phyloP scores from a whole-genome alignment of 2,797 vertebrate species.

The Microctenopoma steveboyesi region DNA sequence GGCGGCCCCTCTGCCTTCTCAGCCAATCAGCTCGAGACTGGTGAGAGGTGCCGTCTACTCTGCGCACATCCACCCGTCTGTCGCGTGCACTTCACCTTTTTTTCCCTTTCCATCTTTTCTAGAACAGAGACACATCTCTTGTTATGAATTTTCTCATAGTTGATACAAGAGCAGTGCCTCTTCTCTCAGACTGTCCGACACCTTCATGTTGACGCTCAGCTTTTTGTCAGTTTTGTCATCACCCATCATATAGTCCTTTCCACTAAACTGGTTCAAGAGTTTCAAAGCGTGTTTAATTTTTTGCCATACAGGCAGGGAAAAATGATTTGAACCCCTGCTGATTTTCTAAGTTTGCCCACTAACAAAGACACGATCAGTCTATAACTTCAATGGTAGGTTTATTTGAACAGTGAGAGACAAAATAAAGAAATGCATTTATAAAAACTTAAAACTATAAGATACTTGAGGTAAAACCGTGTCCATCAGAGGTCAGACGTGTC shows the following conservation, averaged over 20 bases:
- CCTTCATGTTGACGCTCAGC: constrained; percentile 4
- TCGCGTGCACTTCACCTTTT: constrained; percentile 26
- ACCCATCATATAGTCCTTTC: not conserved
- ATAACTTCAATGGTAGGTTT: too few species aligned
- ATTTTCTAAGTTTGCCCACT: too few species aligned
- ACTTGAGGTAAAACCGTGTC: too few species aligned
- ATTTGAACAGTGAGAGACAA: too few species aligned
- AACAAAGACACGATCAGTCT: too few species aligned
- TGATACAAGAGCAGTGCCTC: constrained; percentile 25
- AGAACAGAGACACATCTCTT: constrained; percentile 45
- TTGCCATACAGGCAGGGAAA: too few species aligned
- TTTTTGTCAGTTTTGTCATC: not conserved
- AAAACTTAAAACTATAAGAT: too few species aligned
- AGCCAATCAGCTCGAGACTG: constrained; percentile 85
- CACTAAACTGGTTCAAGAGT: too few species aligned
- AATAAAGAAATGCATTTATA: too few species aligned
- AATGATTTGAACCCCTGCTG: too few species aligned
- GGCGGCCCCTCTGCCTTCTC: constrained; percentile 79
- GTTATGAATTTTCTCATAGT: not conserved
- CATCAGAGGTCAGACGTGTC: too few species aligned
- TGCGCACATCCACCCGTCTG: constrained; percentile 58
- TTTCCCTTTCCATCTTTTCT: constrained; percentile 26
- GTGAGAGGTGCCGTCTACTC: constrained; percentile 82
- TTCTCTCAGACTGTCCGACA: constrained; percentile 14
- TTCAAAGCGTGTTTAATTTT: too few species aligned